A percentile compares a stretch with the other conserved stretches of the same genome.
Conservation (phyloP, 1,140 invertebrate genomes). For the Hormaphis cornu region DNA sequence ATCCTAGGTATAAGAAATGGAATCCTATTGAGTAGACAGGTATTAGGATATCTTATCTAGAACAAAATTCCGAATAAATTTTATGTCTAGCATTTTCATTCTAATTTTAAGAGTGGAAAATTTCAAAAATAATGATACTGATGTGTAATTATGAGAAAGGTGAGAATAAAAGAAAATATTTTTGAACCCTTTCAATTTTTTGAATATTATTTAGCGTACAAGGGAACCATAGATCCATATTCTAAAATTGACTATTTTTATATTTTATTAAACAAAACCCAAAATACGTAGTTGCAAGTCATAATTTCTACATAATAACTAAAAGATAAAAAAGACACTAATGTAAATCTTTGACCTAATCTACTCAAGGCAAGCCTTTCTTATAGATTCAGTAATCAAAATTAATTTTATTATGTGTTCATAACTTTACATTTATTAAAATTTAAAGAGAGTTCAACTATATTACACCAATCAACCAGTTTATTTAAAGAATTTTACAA, state of each 20-base stretch:
- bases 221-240: too few species aligned
- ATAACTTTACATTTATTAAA: background rate
- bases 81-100: background rate
- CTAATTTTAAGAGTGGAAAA: too few species aligned
- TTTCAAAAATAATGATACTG: too few species aligned
- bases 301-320: background rate
- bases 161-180: too few species aligned
- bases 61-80: background rate
- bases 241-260: too few species aligned
- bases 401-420: background rate
- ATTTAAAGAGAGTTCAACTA: background rate
- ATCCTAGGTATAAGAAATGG: background rate
- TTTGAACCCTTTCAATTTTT: too few species aligned
- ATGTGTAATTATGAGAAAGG: background rate
- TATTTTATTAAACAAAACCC: background rate
- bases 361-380: background rate
- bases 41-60: background rate
- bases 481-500: background rate
- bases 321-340: background rate
- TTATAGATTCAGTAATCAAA: background rate
- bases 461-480: background rate
- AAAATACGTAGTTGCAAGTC: background rate
- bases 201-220: too few species aligned
- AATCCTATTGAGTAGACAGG: background rate
- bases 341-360: background rate